phyloP scores from a whole-genome alignment of 1,140 invertebrate species.

The Drosophila rhopaloa region DNA sequence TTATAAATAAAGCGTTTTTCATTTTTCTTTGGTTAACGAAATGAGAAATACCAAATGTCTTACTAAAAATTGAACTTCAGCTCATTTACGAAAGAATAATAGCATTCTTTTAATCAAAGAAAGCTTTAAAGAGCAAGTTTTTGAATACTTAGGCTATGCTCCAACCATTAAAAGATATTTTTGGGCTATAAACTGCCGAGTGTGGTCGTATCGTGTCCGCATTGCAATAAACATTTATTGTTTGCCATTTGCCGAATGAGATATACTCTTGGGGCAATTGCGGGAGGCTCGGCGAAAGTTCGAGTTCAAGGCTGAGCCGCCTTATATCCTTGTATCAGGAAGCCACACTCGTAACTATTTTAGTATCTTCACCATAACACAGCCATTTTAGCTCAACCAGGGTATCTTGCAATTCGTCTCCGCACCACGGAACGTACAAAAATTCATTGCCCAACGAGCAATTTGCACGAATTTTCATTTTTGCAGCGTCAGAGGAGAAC shows the following conservation, averaged over 20 bases:
- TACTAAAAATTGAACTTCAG: no score
- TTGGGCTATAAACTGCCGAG: neutral
- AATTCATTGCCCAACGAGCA: slow-evolving; percentile 52
- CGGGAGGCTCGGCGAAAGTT: slow-evolving; percentile 21
- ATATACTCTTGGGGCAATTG: slow-evolving; percentile 2
- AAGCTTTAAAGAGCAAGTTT: no score
- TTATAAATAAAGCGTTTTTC: no score
- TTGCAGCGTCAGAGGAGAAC: slow-evolving; percentile 7
- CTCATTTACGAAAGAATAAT: no score
- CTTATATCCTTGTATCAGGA: slow-evolving; percentile 11
- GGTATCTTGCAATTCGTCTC: slow-evolving; percentile 13
- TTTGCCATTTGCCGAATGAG: slow-evolving; percentile 22
- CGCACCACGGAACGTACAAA: slow-evolving; percentile 4
- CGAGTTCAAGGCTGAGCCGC: slow-evolving; percentile 33
- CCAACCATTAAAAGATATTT: no score
- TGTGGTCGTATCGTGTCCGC: slow-evolving; percentile 6
- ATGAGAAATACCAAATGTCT: no score
- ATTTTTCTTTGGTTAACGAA: no score
- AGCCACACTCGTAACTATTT: slow-evolving; percentile 26
- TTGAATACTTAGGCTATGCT: neutral
- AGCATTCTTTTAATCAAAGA: no score
- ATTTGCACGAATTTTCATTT: slow-evolving; percentile 50
- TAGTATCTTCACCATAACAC: slow-evolving; percentile 12
- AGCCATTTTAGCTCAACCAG: slow-evolving; percentile 1
- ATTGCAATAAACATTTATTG: slow-evolving; percentile 39